A percentile compares a stretch with the other conserved stretches of the same genome.
Conservation (phyloP, 1,140 invertebrate species). For the Andricus grossulariae region DNA sequence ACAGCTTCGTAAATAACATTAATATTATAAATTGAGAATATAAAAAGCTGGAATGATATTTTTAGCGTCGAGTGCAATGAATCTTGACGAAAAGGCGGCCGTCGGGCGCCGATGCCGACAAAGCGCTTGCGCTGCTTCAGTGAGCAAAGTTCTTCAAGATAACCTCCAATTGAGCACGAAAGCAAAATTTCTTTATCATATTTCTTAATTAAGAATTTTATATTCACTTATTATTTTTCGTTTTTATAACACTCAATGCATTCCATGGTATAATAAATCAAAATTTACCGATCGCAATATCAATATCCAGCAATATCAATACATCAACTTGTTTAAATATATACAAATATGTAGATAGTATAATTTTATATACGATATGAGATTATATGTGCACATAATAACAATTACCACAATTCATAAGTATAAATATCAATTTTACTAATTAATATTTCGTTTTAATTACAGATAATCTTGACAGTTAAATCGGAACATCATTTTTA, state of each 20-base stretch:
- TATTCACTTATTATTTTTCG: not conserved
- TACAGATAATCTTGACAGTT: too few relatives aligned
- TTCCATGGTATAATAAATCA: not conserved
- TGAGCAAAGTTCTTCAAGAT: conserved; percentile 18
- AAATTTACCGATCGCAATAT: not conserved
- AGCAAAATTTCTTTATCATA: conserved; percentile 22
- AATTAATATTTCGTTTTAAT: too few relatives aligned
- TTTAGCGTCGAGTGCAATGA: conserved; percentile 18
- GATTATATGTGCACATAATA: too few relatives aligned
- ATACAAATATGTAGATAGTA: too few relatives aligned
- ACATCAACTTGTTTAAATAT: too few relatives aligned
- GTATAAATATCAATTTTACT: too few relatives aligned
- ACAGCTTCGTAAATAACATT: not conserved
- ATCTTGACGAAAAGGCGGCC: conserved; percentile 18
- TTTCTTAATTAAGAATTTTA: conserved; percentile 22
- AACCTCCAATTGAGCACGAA: conserved; percentile 18
- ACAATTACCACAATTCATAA: too few relatives aligned
- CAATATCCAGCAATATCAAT: too few relatives aligned
- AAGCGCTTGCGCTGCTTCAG: conserved; percentile 26
- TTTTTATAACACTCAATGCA: not conserved
- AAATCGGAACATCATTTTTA: not conserved
- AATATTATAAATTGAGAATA: conserved; percentile 3
- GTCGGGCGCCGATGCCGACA: conserved; percentile 20
- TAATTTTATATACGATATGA: too few relatives aligned
- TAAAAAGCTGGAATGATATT: not conserved